phyloP scores from a whole-genome alignment of 2,113 vertebrate genomes.

The Empidonax traillii region DNA sequence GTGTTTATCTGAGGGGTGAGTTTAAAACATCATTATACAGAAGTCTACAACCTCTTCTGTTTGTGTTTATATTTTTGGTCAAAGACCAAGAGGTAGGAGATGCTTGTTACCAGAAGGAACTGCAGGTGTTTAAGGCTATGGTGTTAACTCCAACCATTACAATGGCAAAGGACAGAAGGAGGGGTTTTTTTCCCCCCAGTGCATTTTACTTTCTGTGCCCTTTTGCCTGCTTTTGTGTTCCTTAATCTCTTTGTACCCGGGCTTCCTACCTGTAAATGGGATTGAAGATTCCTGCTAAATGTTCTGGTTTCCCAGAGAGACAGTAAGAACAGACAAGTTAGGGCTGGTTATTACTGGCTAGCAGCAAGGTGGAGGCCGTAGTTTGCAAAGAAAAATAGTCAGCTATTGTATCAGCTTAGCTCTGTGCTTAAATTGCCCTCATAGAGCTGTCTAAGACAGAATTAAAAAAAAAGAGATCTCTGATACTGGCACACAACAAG shows the following conservation, averaged over 20 bases:
- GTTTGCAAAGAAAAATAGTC: background rate
- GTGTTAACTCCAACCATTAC: background rate
- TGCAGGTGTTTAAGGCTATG: background rate
- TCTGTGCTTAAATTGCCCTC: background rate
- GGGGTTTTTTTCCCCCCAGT: background rate
- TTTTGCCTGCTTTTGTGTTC: background rate
- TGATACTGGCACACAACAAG: background rate
- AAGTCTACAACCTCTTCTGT: background rate
- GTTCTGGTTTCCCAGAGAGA: background rate
- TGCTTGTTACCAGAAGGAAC: background rate
- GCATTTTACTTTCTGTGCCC: background rate
- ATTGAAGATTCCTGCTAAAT: background rate
- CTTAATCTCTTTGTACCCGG: background rate
- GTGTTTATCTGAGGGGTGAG: background rate
- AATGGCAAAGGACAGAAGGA: background rate
- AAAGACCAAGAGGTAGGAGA: background rate
- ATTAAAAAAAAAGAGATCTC: background rate
- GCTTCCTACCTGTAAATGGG: background rate
- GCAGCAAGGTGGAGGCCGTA: background rate
- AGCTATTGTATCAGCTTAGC: background rate
- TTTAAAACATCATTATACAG: slow-evolving; percentile 32
- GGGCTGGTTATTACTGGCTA: background rate
- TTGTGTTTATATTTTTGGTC: background rate
- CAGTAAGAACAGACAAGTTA: background rate
- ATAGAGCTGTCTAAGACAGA: background rate